Evolutionary conservation across 2,113 vertebrate species (phyloP), one percentile per base, ranked within the genome.

Genomic region (Laticauda colubrina): DNA sequence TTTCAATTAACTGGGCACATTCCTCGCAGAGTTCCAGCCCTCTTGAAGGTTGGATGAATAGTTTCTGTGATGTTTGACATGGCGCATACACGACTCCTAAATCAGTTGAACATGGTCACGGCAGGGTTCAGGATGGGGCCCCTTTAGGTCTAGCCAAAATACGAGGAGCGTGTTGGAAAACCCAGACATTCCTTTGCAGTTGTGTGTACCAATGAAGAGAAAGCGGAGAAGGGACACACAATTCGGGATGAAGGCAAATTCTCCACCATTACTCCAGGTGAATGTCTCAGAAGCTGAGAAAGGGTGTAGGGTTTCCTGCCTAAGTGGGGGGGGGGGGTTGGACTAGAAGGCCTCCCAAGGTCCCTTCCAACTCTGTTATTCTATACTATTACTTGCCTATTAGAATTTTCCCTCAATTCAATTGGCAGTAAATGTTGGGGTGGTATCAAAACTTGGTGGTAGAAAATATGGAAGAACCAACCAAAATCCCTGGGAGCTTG

Each of bases 1-100:
- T 98, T 98, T 98, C 98, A 98, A 97, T 97, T 97, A 97, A 98
- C 96, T 95, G 59, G 97, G 97, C 94, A 93, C 98, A 99, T 99
- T 99, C 98, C 98, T 97, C 0, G 0, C 97, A 96, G 97, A 97
- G 97, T 92, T 81, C 87, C 95, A 95, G 96, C 97, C 94, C 94
- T 95, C 54, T 93, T 69, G 90, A 89, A 26, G 64, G 96, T 95
- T 95, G 94, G 94, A 97, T 94, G 97, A 97, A 95, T 94, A 93
- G 92, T 94, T 96, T 93, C 95, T 94, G 96, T 23, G 87, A 92
- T 96, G 89, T 96, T 96, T 93, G 88, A 85, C 94, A 96, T 1
- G 12, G 12, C 14, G 15, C 81, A 53, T 29, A 39, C 12, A 7
- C 3, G 81, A 39, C 29, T 9, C 54, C n/a, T 90, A 90, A 93